Conservation (phyloP, 37 sponge, comb jelly and placozoan species). For the Theonella swinhoei region DNA sequence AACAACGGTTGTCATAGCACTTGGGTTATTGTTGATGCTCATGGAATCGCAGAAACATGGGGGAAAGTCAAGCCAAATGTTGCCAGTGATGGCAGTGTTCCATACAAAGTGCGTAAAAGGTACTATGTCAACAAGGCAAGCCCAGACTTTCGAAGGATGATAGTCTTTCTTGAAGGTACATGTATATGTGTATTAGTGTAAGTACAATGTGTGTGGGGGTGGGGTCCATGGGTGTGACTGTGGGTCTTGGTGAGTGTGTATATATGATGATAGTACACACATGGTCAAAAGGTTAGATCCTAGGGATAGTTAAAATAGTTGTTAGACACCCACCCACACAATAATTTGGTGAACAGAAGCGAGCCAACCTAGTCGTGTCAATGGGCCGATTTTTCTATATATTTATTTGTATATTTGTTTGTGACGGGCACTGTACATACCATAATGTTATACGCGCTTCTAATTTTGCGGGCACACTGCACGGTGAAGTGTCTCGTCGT, state of each 20-base stretch:
- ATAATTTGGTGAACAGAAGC: too few species aligned
- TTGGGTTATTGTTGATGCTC: constrained; percentile 14
- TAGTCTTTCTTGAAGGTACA: constrained; percentile 10
- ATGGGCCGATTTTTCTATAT: too few species aligned
- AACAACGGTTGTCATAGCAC: constrained; percentile 11
- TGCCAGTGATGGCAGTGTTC: background rate
- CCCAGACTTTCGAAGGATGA: constrained; percentile 15
- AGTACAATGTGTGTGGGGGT: too few species aligned
- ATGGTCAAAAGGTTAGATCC: background rate
- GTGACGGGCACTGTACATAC: too few species aligned
- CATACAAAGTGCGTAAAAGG: constrained; percentile 17
- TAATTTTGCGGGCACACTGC: too few species aligned
- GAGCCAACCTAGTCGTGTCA: too few species aligned
- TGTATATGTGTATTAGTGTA: too few species aligned
- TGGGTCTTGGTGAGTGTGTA: background rate
- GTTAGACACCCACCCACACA: background rate
- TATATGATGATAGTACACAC: background rate
- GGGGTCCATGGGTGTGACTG: too few species aligned
- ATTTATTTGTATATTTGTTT: too few species aligned
- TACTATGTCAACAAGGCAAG: constrained; percentile 34
- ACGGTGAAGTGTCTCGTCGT: too few species aligned
- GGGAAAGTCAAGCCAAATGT: too few species aligned
- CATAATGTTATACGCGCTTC: too few species aligned
- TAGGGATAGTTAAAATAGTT: background rate
- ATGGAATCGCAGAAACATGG: constrained; percentile 13